phyloP scores from a whole-genome alignment of 30 jellyfish, hydroid and myxozoan species.

The Mastigias papua region DNA sequence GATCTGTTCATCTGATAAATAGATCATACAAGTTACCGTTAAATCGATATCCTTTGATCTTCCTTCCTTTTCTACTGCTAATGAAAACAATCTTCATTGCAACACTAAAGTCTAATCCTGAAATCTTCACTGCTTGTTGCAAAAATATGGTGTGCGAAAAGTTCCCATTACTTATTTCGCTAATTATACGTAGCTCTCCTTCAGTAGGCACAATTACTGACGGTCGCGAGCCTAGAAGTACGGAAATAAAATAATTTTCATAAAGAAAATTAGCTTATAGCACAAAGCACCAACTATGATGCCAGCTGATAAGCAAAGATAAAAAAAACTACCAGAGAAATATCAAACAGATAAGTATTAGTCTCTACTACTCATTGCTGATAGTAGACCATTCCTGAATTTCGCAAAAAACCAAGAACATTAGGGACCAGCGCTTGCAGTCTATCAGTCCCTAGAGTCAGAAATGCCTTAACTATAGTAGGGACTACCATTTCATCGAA shows the following conservation, averaged over 20 bases:
- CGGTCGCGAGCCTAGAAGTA: background rate
- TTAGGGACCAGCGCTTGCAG: too few species aligned
- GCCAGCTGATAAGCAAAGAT: background rate
- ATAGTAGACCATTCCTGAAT: too few species aligned
- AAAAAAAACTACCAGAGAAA: too few species aligned
- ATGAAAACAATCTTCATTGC: slow-evolving; percentile 13
- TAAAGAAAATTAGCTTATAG: background rate
- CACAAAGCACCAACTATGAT: background rate
- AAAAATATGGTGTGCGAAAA: slow-evolving; percentile 12
- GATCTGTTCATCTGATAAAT: too few species aligned
- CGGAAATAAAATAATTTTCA: background rate
- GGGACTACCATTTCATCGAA: too few species aligned
- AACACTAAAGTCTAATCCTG: slow-evolving; percentile 41
- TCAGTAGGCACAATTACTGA: slow-evolving; percentile 17
- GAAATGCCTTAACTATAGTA: too few species aligned
- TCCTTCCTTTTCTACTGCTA: slow-evolving; percentile 37
- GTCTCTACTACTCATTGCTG: too few species aligned
- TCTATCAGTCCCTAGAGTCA: too few species aligned
- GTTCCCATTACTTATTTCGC: slow-evolving; percentile 8
- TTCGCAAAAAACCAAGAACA: too few species aligned
- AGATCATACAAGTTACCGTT: too few species aligned
- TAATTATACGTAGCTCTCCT: slow-evolving; percentile 6
- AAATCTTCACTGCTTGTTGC: background rate
- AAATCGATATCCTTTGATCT: slow-evolving; percentile 60
- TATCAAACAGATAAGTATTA: too few species aligned